Evolutionary conservation across 2,888 invertebrate genomes (phyloP).

Genomic region (Pelosia muscerda): DNA sequence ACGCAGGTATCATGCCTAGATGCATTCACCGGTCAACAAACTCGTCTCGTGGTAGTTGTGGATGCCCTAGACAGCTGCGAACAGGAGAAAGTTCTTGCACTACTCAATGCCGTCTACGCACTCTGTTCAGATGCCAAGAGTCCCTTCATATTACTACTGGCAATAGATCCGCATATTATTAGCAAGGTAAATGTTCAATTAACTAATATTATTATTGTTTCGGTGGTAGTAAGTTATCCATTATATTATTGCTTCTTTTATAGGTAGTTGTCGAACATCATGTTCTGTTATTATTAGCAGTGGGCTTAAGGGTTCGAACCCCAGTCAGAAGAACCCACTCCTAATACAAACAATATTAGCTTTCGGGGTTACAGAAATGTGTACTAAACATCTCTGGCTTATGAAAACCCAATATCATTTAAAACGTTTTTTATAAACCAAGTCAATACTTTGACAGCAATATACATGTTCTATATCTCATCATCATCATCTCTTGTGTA

Average conservation of each 20-base stretch:
- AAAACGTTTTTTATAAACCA: too few species aligned
- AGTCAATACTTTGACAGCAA: too few species aligned
- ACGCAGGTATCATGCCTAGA: constrained; percentile 96
- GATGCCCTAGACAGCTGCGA: constrained; percentile 99
- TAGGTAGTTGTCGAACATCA: neutral
- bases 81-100: constrained; percentile 96
- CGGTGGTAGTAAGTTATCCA: neutral
- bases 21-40: constrained; percentile 97
- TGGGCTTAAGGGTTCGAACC: neutral
- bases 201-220: neutral
- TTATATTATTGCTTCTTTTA: neutral
- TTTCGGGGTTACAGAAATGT: too few species aligned
- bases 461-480: too few species aligned
- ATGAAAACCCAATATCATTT: too few species aligned
- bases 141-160: constrained; percentile 98
- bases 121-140: constrained; percentile 97
- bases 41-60: constrained; percentile 97
- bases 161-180: constrained; percentile 99
- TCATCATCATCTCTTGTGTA: too few species aligned
- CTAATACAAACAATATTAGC: too few species aligned
- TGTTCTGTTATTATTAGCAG: neutral
- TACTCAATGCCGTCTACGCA: constrained; percentile 97
- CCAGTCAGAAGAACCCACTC: neutral
- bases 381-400: too few species aligned
- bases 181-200: constrained; percentile 90